These are phyloP conservation scores for Hoplodrina ambigua DNA, from an alignment of 2,888 invertebrate species.

Conservation along the genomic window DNA sequence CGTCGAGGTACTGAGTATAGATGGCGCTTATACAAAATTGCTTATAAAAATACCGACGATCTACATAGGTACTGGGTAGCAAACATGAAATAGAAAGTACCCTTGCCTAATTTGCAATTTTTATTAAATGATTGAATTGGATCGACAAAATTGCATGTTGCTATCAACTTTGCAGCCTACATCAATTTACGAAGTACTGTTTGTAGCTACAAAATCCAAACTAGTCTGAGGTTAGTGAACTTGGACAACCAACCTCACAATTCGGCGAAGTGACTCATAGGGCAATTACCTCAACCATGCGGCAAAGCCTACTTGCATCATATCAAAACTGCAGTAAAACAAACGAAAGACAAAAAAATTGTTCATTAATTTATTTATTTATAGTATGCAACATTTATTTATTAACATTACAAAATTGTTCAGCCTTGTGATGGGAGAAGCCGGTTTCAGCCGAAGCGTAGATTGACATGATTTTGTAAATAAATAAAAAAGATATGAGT, in stretches of 20 bases:
- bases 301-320: not conserved
- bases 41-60: too few species aligned
- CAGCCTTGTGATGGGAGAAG: slow-evolving; percentile 88
- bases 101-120: not conserved
- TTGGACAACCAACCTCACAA: slow-evolving; percentile 18
- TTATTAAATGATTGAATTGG: not conserved
- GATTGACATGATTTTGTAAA: slow-evolving; percentile 85
- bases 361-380: slow-evolving; percentile 86
- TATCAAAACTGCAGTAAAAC: not conserved
- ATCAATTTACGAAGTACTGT: too few species aligned
- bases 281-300: slow-evolving; percentile 23
- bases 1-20: not conserved
- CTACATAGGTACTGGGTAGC: not conserved
- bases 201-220: not conserved
- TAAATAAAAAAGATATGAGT: slow-evolving; percentile 85
- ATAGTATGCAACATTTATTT: slow-evolving; percentile 84
- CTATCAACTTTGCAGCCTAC: not conserved
- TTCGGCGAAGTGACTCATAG: slow-evolving; percentile 33
- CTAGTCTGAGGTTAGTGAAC: slow-evolving; percentile 20
- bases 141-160: not conserved
- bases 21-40: not conserved
- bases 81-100: not conserved
- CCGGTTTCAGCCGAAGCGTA: slow-evolving; percentile 78
- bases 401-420: slow-evolving; percentile 85
- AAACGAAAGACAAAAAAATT: slow-evolving; percentile 63